Percentiles rank a stretch among this genome's conserved stretches.
Evolutionary conservation across 2,113 vertebrate species (phyloP).

Genomic region (Desmodus rotundus): DNA sequence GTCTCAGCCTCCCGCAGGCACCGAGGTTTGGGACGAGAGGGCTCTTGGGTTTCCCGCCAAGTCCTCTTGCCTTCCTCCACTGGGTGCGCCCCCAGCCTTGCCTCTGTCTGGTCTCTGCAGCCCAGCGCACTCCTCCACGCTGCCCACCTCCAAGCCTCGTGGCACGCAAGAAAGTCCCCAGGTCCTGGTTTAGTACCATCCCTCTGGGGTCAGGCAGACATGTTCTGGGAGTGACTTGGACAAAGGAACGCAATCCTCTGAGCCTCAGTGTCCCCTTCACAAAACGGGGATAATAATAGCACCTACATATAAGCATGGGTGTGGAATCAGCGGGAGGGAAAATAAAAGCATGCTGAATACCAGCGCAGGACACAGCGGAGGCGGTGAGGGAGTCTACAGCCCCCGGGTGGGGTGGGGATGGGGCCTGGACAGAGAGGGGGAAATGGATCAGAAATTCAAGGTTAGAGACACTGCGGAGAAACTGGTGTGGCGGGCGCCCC

Average conservation of each 20-base stretch:
- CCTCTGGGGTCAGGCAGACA: not conserved
- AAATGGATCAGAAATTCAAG: not conserved
- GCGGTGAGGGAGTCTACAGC: too few species aligned
- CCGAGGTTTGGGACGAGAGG: not conserved
- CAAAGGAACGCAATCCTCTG: constrained; percentile 41
- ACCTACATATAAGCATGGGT: not conserved
- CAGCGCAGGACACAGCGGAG: accelerated
- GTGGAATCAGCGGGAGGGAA: not conserved
- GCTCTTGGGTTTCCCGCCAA: not conserved
- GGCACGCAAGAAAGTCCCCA: not conserved
- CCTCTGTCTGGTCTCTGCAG: not conserved
- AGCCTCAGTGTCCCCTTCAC: constrained; percentile 24
- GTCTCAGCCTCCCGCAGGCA: not conserved
- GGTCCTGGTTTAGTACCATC: not conserved
- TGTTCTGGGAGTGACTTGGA: not conserved
- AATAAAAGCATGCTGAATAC: not conserved
- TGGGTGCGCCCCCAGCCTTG: not conserved
- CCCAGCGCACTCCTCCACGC: not conserved
- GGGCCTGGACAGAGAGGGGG: not conserved
- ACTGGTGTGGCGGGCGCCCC: too few species aligned
- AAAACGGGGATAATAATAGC: not conserved
- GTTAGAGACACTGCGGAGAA: not conserved
- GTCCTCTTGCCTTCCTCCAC: not conserved
- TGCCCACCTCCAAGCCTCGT: not conserved
- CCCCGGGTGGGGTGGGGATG: not conserved